phyloP scores from a whole-genome alignment of 2,113 vertebrate species.

The Platichthys flesus region DNA sequence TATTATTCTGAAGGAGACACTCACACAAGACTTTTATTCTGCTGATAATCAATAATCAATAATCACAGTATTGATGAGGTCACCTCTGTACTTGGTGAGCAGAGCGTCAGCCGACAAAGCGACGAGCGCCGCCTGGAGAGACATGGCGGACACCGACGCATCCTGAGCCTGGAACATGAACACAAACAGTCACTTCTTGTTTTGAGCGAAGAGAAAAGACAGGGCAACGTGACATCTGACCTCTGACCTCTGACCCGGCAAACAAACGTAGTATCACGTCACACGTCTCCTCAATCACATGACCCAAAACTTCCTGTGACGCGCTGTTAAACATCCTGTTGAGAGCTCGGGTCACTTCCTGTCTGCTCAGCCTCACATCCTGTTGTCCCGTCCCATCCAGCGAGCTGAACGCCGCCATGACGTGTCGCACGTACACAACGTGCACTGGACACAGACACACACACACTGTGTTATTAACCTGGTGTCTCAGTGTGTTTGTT shows the following conservation, averaged over 20 bases:
- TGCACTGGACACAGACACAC: conserved; percentile 76
- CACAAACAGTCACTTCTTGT: neutral
- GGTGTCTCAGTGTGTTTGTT: no score
- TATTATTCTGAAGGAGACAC: conserved; percentile 24
- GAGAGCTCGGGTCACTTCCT: conserved; percentile 74
- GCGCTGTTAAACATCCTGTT: conserved; percentile 79
- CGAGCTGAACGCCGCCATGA: conserved; percentile 64
- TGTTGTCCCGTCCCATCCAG: conserved; percentile 48
- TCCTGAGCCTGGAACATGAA: conserved; percentile 60
- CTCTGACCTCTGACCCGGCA: conserved; percentile 57
- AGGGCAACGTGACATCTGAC: neutral
- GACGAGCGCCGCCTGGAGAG: conserved; percentile 79
- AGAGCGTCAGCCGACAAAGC: conserved; percentile 84
- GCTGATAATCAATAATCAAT: neutral
- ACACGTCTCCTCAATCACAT: conserved; percentile 68
- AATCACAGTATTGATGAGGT: neutral
- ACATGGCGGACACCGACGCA: conserved; percentile 70
- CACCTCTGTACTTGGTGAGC: conserved; percentile 86
- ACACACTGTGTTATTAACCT: neutral
- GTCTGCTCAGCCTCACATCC: conserved; percentile 46
- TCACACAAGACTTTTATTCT: neutral
- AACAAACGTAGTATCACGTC: conserved; percentile 81
- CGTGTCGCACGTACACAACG: conserved; percentile 71
- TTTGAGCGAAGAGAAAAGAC: neutral
- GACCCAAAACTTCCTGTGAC: conserved; percentile 31